Conservation (phyloP, 1,140 invertebrate species). For the Drosophila ambigua region DNA sequence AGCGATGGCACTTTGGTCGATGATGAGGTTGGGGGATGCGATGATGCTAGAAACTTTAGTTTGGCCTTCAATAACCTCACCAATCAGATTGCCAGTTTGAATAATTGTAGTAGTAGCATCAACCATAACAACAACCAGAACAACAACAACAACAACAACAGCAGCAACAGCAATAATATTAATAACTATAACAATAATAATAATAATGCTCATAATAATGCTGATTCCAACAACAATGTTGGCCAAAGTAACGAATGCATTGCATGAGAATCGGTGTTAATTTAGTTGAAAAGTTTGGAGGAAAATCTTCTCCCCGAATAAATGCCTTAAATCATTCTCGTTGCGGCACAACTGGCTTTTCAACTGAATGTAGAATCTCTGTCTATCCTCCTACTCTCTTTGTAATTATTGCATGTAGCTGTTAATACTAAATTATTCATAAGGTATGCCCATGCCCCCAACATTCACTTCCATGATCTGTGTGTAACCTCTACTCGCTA, state of each 20-base stretch:
- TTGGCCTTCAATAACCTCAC: slow-evolving; percentile 73
- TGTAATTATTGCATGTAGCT: slow-evolving; percentile 62
- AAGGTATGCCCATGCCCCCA: slow-evolving; percentile 11
- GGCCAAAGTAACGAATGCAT: slow-evolving; percentile 72
- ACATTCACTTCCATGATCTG: slow-evolving; percentile 30
- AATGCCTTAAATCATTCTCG: slow-evolving; percentile 7
- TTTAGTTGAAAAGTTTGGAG: slow-evolving; percentile 53
- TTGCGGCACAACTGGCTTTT: slow-evolving; percentile 35
- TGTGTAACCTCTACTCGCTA: slow-evolving; percentile 19
- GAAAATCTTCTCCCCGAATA: slow-evolving; percentile 2
- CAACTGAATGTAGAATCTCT: slow-evolving; percentile 33
- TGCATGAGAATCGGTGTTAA: slow-evolving; percentile 78
- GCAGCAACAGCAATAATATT: slow-evolving; percentile 31
- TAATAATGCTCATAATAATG: slow-evolving; percentile 51
- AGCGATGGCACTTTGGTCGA: slow-evolving; percentile 72
- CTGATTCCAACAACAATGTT: slow-evolving; percentile 77
- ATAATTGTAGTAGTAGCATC: slow-evolving; percentile 53
- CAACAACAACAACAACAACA: slow-evolving; percentile 39
- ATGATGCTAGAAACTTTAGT: slow-evolving; percentile 43
- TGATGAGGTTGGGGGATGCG: slow-evolving; percentile 24
- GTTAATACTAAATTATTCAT: slow-evolving; percentile 55
- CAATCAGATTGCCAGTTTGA: slow-evolving; percentile 68
- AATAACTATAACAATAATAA: slow-evolving; percentile 27
- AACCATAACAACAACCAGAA: slow-evolving; percentile 30
- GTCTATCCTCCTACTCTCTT: background rate